Conservation (phyloP, 2,113 vertebrate species). For the Sapajus apella region DNA sequence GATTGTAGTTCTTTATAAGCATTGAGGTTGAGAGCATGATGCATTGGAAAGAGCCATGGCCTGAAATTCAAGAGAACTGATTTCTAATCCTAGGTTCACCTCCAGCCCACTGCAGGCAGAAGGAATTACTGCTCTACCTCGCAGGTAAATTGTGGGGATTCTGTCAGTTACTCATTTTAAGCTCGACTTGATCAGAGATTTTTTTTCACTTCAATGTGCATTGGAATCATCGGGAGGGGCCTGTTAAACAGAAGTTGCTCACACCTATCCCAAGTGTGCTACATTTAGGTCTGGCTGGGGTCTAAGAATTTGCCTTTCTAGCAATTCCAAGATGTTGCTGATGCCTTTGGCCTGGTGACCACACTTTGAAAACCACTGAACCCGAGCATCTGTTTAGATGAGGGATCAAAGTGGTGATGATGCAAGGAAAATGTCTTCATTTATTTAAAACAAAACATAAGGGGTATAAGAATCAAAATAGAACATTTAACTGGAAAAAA, state of each 20-base stretch:
- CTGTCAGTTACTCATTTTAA: background rate
- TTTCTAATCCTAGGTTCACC: background rate
- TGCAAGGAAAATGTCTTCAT: background rate
- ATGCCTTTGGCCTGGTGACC: background rate
- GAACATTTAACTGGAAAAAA: background rate
- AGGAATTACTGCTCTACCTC: background rate
- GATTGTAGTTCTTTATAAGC: background rate
- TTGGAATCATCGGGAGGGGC: accelerated
- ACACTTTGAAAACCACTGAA: background rate
- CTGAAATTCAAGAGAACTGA: background rate
- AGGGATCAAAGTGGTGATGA: background rate
- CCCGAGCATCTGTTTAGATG: background rate
- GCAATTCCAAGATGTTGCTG: background rate
- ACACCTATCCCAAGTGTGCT: background rate
- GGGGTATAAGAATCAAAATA: background rate
- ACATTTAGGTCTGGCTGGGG: background rate
- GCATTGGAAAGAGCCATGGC: background rate
- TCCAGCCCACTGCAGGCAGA: background rate
- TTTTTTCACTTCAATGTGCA: background rate
- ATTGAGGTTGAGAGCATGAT: background rate
- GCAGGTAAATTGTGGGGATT: background rate
- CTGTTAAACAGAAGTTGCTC: background rate
- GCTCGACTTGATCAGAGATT: background rate
- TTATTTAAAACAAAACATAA: background rate
- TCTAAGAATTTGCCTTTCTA: background rate